Evolutionary conservation across 2,113 vertebrate genomes (phyloP), one percentile per base, ranked within the genome.

Genomic region (Pangasianodon gigas): DNA sequence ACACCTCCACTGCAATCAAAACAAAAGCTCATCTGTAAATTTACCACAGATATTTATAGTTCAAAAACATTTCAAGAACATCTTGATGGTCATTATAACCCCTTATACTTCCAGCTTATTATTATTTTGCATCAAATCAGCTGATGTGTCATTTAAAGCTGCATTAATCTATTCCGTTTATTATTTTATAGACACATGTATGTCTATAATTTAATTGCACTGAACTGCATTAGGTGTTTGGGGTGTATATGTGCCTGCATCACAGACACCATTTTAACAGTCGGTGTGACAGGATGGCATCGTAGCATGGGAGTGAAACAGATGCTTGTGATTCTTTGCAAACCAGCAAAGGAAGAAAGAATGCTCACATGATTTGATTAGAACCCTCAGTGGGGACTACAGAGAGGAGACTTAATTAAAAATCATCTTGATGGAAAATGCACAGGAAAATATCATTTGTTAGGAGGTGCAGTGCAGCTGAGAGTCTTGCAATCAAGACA

Each of bases 341-440:
- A 91, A 85, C 65, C 67, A 60, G 69, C 54, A 37, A 58, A 87
- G 69, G 85, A 89, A 88, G 84, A 83, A 85, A 67, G 80, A 74
- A 79, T 54, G 79, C 84, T 91, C 67, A 58, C 67, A 65, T 88
- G 93, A 95, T 94, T 93, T 95, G 93, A 95, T 96, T 94, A 95
- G 91, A 94, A 89, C 86, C 81, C 92, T 93, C 94, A 91, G 89
- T 65, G 91, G 95, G 93, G 93, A 93, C 54, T 91, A 85, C 85
- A 87, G 92, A 91, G 44, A 92, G 93, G 92, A 94, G 91, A 92
- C 93, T 94, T 95, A 95, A 96, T 96, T 96, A 95, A 95, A 95
- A 95, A 91, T 92, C 94, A 94, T 95, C 94, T 94, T 91, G 94
- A 95, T 95, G 94, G 94, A 95, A 96, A 95, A 94, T 44, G 86